Base-by-base conservation (phyloP, 2,113 vertebrate species). In the Stigmatopora argus region DNA sequence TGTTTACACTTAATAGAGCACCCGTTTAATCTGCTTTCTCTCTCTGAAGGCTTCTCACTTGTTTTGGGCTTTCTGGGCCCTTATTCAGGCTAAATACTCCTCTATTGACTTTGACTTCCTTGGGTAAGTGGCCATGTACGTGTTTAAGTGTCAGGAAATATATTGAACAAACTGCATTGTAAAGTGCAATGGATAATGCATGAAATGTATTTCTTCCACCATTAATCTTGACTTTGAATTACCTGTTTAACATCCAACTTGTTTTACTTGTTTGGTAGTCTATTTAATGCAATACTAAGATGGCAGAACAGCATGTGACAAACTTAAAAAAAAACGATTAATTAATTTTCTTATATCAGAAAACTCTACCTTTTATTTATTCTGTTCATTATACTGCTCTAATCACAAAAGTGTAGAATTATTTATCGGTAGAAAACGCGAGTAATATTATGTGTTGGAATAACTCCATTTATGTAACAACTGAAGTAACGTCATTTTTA, bases 11-110 rank as follows among this genome's bases (percentile, higher is more conserved):
- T n/a, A n/a, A 38, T 38, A 38, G 35, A 38, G 35, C 35, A 38
- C 26, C 26, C 26, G 26, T 31, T 31, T 31, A 44, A 44, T 11
- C 21, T 46, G 53, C 48, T 35, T 72, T 69, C 34, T 74, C 7
- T 73, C 31, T 78, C 57, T 69, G 9, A 86, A 99, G 97, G 96
- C 94, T 0, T 99, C 97, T 45, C 97, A 99, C 84, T 96, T 96
- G 87, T 92, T 99, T 69, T 99, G 97, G 97, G 97, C 92, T 0
- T 96, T 96, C 85, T 99, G 97, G 97, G 94, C 95, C 0, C 92
- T 99, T 51, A 96, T 99, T 88, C 97, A 99, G 86, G 92, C 92
- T 65, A 95, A 95, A 88, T 98, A 95, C 87, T 99, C 97, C 51
- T 89, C 93, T 81, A 98, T 99, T 58, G 91, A 97, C 76, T 99